Evolutionary conservation across 2,113 vertebrate genomes (phyloP).

Genomic region (Silurus meridionalis): DNA sequence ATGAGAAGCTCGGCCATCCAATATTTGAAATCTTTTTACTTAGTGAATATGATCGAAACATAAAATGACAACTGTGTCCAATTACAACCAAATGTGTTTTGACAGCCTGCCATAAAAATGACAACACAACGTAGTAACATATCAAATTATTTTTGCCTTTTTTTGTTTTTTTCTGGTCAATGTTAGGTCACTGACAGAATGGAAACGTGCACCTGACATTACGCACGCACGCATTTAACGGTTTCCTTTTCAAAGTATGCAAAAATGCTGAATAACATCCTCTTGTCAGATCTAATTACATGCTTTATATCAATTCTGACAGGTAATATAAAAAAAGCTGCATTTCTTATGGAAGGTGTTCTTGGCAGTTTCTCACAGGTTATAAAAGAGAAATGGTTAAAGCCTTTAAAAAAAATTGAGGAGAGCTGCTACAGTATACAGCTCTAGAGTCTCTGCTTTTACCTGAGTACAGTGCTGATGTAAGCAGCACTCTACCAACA

Average conservation of each 20-base stretch:
- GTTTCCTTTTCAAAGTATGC: neutral
- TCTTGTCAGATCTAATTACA: neutral
- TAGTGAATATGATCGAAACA: neutral
- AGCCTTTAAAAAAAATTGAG: neutral
- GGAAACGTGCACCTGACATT: neutral
- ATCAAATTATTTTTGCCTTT: neutral
- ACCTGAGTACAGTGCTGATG: conserved; percentile 31
- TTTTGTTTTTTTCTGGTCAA: neutral
- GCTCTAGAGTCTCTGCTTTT: conserved; percentile 9
- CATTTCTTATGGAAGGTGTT: neutral
- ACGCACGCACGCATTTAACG: neutral
- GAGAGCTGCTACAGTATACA: conserved; percentile 4
- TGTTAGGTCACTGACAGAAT: neutral
- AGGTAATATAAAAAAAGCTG: neutral
- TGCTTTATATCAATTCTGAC: neutral
- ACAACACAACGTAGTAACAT: neutral
- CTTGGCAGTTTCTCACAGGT: conserved; percentile 25
- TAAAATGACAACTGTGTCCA: conserved; percentile 13
- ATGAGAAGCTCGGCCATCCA: neutral
- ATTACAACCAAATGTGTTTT: conserved; percentile 21
- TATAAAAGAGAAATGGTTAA: neutral
- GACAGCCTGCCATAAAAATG: neutral
- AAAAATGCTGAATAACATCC: neutral
- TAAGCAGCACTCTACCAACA: conserved; percentile 27
- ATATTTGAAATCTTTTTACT: neutral